Evolutionary conservation across 2,113 vertebrate species (phyloP).

Genomic region (Heptranchias perlo): DNA sequence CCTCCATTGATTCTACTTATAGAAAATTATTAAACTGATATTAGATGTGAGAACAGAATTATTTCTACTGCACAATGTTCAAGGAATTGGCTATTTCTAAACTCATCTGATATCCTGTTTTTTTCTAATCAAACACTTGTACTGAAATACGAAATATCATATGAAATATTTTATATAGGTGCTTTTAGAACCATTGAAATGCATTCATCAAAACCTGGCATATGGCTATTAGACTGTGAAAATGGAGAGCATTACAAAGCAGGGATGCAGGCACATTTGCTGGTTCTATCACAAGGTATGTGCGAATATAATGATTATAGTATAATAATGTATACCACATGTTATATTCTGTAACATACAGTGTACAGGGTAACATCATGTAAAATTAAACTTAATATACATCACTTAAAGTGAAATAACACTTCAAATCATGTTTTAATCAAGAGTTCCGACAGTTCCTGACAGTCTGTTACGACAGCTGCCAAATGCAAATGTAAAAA

Average conservation of each 20-base stretch:
- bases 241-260: constrained; percentile 73
- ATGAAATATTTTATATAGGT: no score
- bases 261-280: constrained; percentile 84
- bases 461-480: background rate
- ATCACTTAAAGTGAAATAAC: background rate
- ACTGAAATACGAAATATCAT: constrained; percentile 41
- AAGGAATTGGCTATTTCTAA: background rate
- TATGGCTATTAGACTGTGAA: constrained; percentile 86
- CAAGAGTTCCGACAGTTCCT: background rate
- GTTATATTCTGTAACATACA: background rate
- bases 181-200: constrained; percentile 85
- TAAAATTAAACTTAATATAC: background rate
- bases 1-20: background rate
- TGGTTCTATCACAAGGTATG: constrained; percentile 78
- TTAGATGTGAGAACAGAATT: background rate
- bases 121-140: background rate
- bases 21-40: background rate
- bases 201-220: constrained; percentile 76
- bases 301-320: background rate
- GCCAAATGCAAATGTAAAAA: background rate
- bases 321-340: background rate
- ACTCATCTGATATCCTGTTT: background rate
- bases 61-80: background rate
- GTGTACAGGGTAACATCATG: background rate
- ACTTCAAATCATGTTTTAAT: background rate